These are phyloP conservation scores for Poecilia latipinna DNA, from an alignment of 2,113 vertebrate genomes.

Conservation along the genomic window DNA sequence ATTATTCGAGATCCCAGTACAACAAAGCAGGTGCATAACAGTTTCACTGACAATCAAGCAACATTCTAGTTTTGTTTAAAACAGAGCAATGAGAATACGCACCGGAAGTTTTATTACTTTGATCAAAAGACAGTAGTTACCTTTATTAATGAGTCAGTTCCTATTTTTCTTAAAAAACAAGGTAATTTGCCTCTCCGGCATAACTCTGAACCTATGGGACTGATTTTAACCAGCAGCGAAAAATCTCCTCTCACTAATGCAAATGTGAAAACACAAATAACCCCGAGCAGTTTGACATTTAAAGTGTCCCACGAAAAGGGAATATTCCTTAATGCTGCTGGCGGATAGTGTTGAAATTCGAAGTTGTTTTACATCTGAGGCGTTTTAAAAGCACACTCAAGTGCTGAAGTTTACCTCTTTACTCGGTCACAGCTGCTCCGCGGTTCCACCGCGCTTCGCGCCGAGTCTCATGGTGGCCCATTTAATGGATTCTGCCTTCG, in stretches of 20 bases:
- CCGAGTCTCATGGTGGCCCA: not conserved
- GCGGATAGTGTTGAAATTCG: not conserved
- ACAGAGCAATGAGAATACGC: not conserved
- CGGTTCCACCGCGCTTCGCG: not conserved
- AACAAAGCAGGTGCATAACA: not conserved
- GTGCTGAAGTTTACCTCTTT: not conserved
- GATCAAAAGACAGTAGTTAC: not conserved
- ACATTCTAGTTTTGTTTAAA: not conserved
- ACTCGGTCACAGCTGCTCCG: conserved; percentile 3
- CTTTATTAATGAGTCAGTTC: not conserved
- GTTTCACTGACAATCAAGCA: not conserved
- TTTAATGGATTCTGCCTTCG: not conserved
- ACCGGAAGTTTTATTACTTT: not conserved
- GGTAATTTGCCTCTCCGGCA: too few species aligned
- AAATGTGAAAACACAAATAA: not conserved
- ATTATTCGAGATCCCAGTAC: not conserved
- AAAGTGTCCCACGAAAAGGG: not conserved
- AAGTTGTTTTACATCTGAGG: not conserved
- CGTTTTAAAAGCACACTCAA: not conserved
- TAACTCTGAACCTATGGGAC: not conserved
- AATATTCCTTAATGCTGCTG: not conserved
- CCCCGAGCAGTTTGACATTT: not conserved
- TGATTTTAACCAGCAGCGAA: not conserved
- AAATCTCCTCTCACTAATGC: not conserved
- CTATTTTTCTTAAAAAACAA: not conserved